Conservation (phyloP, 2,888 invertebrate species). For the Tenthredo livida region DNA sequence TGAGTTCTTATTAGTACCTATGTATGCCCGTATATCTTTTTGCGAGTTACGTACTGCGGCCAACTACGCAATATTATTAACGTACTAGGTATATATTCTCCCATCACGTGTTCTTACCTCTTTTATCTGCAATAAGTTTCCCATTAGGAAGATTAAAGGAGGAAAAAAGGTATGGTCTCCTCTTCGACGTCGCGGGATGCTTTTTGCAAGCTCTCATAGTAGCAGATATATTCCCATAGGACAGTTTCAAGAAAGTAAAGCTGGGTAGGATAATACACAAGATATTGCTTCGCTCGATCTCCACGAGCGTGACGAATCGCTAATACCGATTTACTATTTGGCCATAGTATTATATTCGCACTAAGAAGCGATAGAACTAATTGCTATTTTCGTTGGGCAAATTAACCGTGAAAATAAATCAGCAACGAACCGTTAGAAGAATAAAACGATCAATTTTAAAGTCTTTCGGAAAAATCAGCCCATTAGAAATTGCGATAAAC, state of each 20-base stretch:
- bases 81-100: neutral
- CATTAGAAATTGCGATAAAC: neutral
- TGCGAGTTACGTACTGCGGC: neutral
- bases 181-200: neutral
- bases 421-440: neutral
- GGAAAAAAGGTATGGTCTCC: neutral
- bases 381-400: neutral
- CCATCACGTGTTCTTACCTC: slow-evolving; percentile 24
- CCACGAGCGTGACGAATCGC: slow-evolving; percentile 6
- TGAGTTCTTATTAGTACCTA: slow-evolving; percentile 71
- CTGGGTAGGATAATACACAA: neutral
- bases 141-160: slow-evolving; percentile 34
- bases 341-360: neutral
- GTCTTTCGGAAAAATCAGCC: slow-evolving; percentile 43
- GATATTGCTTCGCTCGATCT: neutral
- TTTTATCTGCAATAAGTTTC: slow-evolving; percentile 44
- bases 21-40: slow-evolving; percentile 59
- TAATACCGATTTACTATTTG: slow-evolving; percentile 11
- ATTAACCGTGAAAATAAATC: neutral
- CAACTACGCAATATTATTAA: slow-evolving; percentile 27
- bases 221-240: neutral
- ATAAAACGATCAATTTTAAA: neutral
- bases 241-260: neutral
- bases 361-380: slow-evolving; percentile 1
- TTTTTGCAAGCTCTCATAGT: neutral